A percentile compares a stretch with the other conserved stretches of the same genome.
Evolutionary conservation across 2,113 vertebrate species (phyloP).

Genomic region (Nicator chloris): DNA sequence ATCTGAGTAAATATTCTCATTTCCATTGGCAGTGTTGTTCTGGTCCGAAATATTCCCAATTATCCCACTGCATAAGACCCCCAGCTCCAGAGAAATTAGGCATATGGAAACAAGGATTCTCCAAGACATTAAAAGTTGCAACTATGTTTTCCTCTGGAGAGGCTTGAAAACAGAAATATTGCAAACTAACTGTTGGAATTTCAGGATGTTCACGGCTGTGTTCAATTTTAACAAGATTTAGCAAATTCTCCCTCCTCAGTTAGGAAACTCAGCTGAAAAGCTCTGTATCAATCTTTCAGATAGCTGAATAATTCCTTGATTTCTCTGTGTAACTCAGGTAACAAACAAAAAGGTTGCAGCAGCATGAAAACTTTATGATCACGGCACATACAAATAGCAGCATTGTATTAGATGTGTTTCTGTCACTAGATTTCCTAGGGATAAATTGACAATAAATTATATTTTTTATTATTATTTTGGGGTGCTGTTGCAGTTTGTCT

Average conservation of each 20-base stretch:
- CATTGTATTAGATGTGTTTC: neutral
- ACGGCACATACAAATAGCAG: neutral
- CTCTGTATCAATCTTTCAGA: neutral
- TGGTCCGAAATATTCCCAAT: neutral
- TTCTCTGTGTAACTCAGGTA: conserved; percentile 12
- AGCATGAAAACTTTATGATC: neutral
- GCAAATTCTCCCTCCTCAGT: neutral
- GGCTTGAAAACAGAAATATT: neutral
- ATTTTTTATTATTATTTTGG: neutral
- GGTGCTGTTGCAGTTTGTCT: neutral
- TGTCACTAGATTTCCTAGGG: neutral
- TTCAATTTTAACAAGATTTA: conserved; percentile 17
- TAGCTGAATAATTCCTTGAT: neutral
- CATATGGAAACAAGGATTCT: neutral
- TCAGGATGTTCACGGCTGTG: neutral
- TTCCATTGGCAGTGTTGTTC: neutral
- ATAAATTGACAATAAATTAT: conserved; percentile 25
- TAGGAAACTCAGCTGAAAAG: neutral
- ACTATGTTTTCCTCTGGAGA: neutral
- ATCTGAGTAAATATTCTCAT: neutral
- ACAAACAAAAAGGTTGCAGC: neutral
- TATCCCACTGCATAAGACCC: neutral
- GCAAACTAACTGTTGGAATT: neutral
- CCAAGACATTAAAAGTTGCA: neutral
- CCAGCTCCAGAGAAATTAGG: neutral